A percentile compares a stretch with the other conserved stretches of the same genome.
Evolutionary conservation across 2,113 vertebrate genomes (phyloP).

Genomic region (Calyptomena viridis): DNA sequence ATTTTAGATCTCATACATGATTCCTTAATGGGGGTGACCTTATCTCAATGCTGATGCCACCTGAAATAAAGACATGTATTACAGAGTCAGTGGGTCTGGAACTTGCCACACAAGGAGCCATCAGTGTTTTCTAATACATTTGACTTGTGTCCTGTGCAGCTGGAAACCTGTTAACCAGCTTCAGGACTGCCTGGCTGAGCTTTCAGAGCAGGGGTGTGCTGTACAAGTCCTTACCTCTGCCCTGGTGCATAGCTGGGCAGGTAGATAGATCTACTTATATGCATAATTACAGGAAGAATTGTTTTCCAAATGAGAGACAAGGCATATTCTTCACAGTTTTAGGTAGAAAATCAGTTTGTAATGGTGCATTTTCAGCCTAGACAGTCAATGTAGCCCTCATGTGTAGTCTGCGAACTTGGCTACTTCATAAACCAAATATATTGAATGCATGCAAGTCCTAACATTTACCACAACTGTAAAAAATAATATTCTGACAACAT

Average conservation of each 20-base stretch:
- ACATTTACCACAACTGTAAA: background rate
- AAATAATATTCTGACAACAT: background rate
- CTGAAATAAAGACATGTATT: background rate
- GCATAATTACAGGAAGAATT: background rate
- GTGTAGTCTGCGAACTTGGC: background rate
- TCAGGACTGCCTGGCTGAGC: background rate
- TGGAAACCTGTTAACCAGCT: background rate
- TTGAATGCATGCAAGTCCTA: background rate
- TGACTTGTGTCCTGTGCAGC: background rate
- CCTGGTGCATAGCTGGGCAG: background rate
- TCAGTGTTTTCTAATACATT: background rate
- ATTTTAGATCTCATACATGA: background rate
- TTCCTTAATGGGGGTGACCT: background rate
- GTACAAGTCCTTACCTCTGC: background rate
- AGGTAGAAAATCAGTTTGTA: background rate
- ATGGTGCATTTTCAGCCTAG: background rate
- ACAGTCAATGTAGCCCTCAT: rapidly evolving
- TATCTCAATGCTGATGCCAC: background rate
- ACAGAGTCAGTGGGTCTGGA: background rate
- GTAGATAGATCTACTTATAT: too few relatives aligned
- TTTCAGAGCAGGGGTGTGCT: background rate
- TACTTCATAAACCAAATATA: background rate
- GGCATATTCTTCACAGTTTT: background rate
- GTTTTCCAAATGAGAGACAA: background rate
- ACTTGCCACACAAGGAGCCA: background rate